These are phyloP conservation scores for Protaetia brevitarsis DNA, from an alignment of 1,140 invertebrate genomes.

Conservation along the genomic window DNA sequence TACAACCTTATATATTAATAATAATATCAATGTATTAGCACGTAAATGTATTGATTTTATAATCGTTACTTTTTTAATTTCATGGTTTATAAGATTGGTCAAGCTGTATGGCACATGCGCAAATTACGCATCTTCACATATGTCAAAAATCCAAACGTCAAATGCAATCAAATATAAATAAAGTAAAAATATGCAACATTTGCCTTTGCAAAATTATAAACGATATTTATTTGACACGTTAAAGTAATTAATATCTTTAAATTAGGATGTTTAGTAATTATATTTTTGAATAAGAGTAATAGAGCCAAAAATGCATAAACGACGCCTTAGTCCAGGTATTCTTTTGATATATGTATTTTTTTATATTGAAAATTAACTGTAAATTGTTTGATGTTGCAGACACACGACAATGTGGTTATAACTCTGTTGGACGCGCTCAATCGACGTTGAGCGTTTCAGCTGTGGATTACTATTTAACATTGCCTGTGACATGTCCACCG, in stretches of 20 bases:
- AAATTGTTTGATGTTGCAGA: neutral
- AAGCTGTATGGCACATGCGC: too few species aligned
- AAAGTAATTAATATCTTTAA: too few species aligned
- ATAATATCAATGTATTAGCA: too few species aligned
- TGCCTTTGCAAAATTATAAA: neutral
- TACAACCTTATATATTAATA: too few species aligned
- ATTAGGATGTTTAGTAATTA: neutral
- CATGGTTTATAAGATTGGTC: too few species aligned
- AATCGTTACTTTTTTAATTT: too few species aligned
- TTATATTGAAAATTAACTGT: neutral
- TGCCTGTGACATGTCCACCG: slow-evolving; percentile 42
- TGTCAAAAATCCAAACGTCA: too few species aligned
- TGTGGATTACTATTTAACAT: slow-evolving; percentile 44
- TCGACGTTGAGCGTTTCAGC: slow-evolving; percentile 45
- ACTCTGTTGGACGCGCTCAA: slow-evolving; percentile 42
- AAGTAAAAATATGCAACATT: too few species aligned
- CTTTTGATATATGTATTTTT: neutral
- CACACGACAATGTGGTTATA: slow-evolving; percentile 25
- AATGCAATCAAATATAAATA: too few species aligned
- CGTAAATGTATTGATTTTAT: too few species aligned
- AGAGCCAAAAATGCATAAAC: neutral
- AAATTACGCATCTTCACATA: too few species aligned
- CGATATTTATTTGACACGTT: too few species aligned
- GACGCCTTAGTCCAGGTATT: neutral
- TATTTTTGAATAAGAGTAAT: neutral